A percentile compares a stretch with the other conserved stretches of the same genome.
These are phyloP conservation scores for Scatophagus argus DNA, from an alignment of 2,113 vertebrate species.

Conservation along the genomic window DNA sequence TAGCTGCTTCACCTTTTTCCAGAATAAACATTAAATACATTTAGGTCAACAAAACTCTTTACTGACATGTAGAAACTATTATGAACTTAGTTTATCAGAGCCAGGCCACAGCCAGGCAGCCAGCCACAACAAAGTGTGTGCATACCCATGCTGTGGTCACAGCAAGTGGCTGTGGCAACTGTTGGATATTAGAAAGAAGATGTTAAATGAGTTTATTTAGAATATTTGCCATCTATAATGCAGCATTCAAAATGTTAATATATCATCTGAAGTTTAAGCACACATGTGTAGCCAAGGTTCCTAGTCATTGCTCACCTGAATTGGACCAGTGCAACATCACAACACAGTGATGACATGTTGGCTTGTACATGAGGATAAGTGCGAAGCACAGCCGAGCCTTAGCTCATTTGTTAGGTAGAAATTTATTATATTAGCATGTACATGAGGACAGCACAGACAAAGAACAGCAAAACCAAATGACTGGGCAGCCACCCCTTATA, in stretches of 20 bases:
- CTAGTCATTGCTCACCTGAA: conserved; percentile 6
- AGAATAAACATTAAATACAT: background rate
- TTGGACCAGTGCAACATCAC: background rate
- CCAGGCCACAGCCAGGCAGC: background rate
- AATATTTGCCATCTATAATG: background rate
- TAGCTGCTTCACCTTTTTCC: background rate
- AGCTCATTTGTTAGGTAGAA: fast-evolving
- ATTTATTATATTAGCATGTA: background rate
- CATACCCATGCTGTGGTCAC: background rate
- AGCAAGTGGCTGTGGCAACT: background rate
- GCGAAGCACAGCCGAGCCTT: too few relatives aligned
- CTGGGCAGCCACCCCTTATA: background rate
- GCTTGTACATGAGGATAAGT: background rate
- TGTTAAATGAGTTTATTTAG: background rate
- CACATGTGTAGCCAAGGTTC: background rate
- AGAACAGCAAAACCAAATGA: fast-evolving
- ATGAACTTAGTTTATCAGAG: background rate
- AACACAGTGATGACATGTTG: background rate
- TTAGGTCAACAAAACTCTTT: background rate
- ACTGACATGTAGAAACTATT: background rate
- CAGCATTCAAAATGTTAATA: background rate
- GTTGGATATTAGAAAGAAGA: background rate
- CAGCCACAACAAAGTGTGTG: background rate
- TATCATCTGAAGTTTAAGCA: background rate
- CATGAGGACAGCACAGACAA: background rate